Base-by-base conservation (phyloP, 1,140 invertebrate genomes). In the Brachionus manjavacas region DNA sequence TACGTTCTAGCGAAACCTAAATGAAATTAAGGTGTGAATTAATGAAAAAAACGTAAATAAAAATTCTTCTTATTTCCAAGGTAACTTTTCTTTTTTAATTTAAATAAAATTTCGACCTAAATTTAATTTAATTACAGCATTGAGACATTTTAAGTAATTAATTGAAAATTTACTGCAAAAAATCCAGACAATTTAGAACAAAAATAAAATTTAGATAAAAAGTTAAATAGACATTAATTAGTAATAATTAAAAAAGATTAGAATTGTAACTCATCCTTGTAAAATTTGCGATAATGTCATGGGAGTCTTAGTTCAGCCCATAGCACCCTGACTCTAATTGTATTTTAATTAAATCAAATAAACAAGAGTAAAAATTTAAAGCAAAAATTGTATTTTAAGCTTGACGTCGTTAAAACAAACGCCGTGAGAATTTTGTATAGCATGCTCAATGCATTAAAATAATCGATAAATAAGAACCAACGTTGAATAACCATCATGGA, bases 221-320 rank as follows among this genome's bases (percentile, higher is more conserved):
- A 68, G 9, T 31, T 39, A n/a, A 31, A 66, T 66, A 52, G 46
- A 52, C 25, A 28, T 68, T 68, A 14, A 31, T 68, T 68, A 68
- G n/a, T 14, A 68, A n/a, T 68, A 68, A 68, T 68, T 68, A 12
- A 68, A 68, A 68, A 9, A 68, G 66, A 68, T 68, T 14, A 68
- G 31, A 68, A 68, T 31, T 68, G 16, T 68, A 35, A 68, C 66
- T 68, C 11, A 68, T 68, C 66, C 66, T 39, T 68, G 66, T 68
- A 68, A 68, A 31, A 68, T 39, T 16, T 60, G 14, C 52, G 52
- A 60, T 60, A 60, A 60, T 60, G 52, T 60, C 52, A 60, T 20
- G 52, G 52, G 52, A 60, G 52, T 60, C 52, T 60, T 60, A 23
- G 52, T 60, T 20, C n/a, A 60, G 52, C 52, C 52, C 52, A 60